Base-by-base conservation (phyloP, 2,888 invertebrate species). In the Chalcis sispes region DNA sequence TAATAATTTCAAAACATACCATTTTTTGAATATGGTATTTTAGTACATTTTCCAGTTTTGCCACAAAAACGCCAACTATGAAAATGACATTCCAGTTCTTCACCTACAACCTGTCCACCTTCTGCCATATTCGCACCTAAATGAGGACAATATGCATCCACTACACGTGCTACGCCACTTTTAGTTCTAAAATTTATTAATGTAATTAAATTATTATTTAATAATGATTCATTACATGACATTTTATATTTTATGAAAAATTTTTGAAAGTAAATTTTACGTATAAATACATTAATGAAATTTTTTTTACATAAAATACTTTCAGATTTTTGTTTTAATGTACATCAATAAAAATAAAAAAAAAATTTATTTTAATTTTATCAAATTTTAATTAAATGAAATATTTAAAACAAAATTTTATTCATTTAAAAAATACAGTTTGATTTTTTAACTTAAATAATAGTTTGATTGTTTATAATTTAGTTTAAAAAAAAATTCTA, bases 131-230 rank as follows among this genome's bases (percentile, higher is more conserved):
- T 95, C 0, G 97, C 97, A 0, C 97, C 97, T 81, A 97, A 89
- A 85, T 97, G 97, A 0, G 97, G 96, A 82, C 97, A 97, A 85
- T 96, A 96, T 0, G 97, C 96, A 86, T 97, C 94, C 40, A 96
- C 89, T 0, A 95, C 92, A 70, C 93, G 92, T 0, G 92, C 93
- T 2, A 90, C 81, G 0, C 94, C 93, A 46, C 91, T 90, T 58
- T 91, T 90, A 27, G 87, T 86, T 79, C 88, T 88, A 64, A 36
- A 78, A 69, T 54, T 42, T 18, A 59, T 8, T n/a, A 23, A 27
- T 32, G 20, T n/a, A n/a, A n/a, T n/a, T n/a, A n/a, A 27, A 18
- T 18, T 18, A 25, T 36, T 27, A 54, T 7, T 23, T 13, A 29
- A n/a, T 27, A 18, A 18, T 29, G 13, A n/a, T n/a, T n/a, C n/a